Conservation (phyloP, 2,888 invertebrate species). For the Acleris holmiana region DNA sequence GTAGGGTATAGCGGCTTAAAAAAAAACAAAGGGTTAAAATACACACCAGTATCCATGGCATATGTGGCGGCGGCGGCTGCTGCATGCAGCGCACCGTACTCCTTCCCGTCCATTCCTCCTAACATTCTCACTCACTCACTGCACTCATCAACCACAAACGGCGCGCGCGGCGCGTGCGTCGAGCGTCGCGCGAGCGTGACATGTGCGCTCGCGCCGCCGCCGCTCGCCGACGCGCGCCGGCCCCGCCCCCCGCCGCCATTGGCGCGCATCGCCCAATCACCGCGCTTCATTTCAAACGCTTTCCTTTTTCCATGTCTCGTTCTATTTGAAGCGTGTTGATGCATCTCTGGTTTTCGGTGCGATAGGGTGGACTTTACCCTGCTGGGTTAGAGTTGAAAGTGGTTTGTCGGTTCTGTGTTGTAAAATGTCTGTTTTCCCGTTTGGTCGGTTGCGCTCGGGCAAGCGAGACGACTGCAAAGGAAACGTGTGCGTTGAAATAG, state of each 20-base stretch:
- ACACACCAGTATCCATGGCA: constrained; percentile 73
- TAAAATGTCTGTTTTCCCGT: constrained; percentile 76
- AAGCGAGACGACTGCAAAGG: constrained; percentile 72
- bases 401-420: constrained; percentile 31
- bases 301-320: constrained; percentile 80
- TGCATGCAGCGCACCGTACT: constrained; percentile 80
- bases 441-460: constrained; percentile 80
- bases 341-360: constrained; percentile 53
- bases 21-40: too few relatives aligned
- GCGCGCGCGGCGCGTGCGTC: constrained; percentile 52
- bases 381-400: constrained; percentile 37
- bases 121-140: constrained; percentile 70
- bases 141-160: constrained; percentile 46
- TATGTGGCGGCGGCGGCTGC: constrained; percentile 73
- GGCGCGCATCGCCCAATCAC: constrained; percentile 78
- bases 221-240: constrained; percentile 48
- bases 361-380: constrained; percentile 46
- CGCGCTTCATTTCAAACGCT: constrained; percentile 79
- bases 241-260: constrained; percentile 73
- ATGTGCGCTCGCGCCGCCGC: constrained; percentile 49
- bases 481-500: constrained; percentile 48
- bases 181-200: constrained; percentile 54
- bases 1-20: too few relatives aligned
- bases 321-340: constrained; percentile 81
- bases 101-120: constrained; percentile 80